Conservation (phyloP, 2,888 invertebrate genomes). For the Dolichomitus sp. region DNA sequence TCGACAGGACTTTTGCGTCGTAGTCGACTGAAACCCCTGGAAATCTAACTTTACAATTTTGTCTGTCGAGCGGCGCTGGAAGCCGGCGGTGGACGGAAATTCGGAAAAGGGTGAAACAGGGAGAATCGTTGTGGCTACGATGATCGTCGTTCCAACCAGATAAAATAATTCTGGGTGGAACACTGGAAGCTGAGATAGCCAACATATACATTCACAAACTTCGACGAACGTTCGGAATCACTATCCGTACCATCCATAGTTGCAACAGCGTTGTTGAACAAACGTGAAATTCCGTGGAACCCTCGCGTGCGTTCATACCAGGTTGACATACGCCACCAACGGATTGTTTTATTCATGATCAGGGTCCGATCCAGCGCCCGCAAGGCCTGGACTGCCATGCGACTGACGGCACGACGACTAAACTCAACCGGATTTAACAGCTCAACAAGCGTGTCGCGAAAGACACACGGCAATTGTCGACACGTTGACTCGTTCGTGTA, state of each 20-base stretch:
- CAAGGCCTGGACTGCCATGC: slow-evolving; percentile 61
- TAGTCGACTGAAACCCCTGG: slow-evolving; percentile 18
- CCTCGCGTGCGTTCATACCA: slow-evolving; percentile 70
- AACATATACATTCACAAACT: slow-evolving; percentile 47
- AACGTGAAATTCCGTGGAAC: slow-evolving; percentile 69
- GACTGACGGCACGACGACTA: slow-evolving; percentile 62
- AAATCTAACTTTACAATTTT: slow-evolving; percentile 43
- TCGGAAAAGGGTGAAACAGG: slow-evolving; percentile 24
- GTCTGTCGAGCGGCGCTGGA: neutral
- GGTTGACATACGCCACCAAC: slow-evolving; percentile 72
- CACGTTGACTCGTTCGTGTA: slow-evolving; percentile 49
- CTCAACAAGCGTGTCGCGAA: slow-evolving; percentile 61
- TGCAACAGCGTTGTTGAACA: slow-evolving; percentile 60
- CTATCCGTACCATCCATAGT: slow-evolving; percentile 36
- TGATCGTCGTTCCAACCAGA: slow-evolving; percentile 25
- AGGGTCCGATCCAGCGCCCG: slow-evolving; percentile 65
- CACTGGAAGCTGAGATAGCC: slow-evolving; percentile 20
- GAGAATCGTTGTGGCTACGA: slow-evolving; percentile 45
- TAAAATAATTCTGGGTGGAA: slow-evolving; percentile 59
- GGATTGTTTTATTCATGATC: slow-evolving; percentile 74
- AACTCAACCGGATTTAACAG: slow-evolving; percentile 71
- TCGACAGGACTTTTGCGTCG: slow-evolving; percentile 2
- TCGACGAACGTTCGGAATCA: slow-evolving; percentile 30
- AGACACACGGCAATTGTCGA: slow-evolving; percentile 51
- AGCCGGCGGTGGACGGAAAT: neutral